Base-by-base conservation (phyloP, 1,140 invertebrate species). In the Magallana angulata region DNA sequence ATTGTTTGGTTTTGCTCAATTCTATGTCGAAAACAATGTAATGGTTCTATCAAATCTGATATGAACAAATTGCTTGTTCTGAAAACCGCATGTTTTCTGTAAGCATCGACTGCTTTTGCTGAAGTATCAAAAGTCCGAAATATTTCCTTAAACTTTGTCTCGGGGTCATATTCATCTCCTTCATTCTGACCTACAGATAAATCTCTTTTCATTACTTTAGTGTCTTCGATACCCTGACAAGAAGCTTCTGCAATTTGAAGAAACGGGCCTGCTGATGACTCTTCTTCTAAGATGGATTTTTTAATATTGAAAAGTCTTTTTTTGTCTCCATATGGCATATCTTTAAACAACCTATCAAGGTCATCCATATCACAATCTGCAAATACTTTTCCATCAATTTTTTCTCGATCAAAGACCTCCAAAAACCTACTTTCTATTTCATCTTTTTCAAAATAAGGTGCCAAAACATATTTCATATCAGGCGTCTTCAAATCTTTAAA, bases 141-240 rank as follows among this genome's bases (percentile, higher is more conserved):
- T 76, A 76, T 76, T 76, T 76, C 68, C 36, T 76, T 76, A 24
- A 76, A 76, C 24, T 76, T 76, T 30, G 68, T 76, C 18, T 76
- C 68, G 12, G 68, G 24, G 68, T 76, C 68, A 30, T 30, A 11
- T 76, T 76, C 68, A 30, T 76, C 68, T 30, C 68, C 36, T 76
- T 76, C 68, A 30, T 4, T 76, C 36, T 76, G 7, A 36, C 6
- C 18, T 24, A 24, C 1, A 24, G 7, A 6, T 7, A 30, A 4
- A 76, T 7, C 8, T 36, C 7, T 3, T 8, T 9, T 30, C 12
- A 7, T 30, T 11, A 12, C 7, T 30, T 30, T 12, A 9, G 24
- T 9, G 30, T 18, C 9, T 76, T 76, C 18, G 7, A 12, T 30
- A 76, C 24, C 18, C 5, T 48, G 36, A 48, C 5, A 48, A 48